A percentile compares a stretch with the other conserved stretches of the same genome.
phyloP scores from a whole-genome alignment of 2,113 vertebrate species.

The Daboia siamensis region DNA sequence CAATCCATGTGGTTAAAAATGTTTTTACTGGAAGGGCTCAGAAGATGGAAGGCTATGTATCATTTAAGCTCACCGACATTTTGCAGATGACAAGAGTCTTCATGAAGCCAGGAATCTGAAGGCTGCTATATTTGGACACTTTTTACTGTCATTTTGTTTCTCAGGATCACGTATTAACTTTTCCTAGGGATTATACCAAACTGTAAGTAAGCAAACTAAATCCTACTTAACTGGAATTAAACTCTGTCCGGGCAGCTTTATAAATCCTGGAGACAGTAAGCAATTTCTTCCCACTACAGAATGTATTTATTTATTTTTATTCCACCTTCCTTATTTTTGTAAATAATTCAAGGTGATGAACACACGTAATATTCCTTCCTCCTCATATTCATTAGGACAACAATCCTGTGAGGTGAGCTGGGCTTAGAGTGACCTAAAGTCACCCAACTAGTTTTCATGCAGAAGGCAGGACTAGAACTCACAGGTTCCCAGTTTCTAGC shows the following conservation, averaged over 20 bases:
- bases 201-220: constrained; percentile 29
- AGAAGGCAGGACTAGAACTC: neutral
- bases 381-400: neutral
- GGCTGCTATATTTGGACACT: constrained; percentile 39
- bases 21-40: constrained; percentile 61
- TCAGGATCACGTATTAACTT: constrained; percentile 42
- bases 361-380: neutral
- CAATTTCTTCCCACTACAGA: neutral
- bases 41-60: constrained; percentile 59
- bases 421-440: neutral
- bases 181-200: constrained; percentile 35
- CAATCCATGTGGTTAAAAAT: constrained; percentile 67
- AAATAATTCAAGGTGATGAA: neutral
- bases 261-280: neutral
- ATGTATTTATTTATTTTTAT: neutral
- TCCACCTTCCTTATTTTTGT: neutral
- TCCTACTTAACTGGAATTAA: neutral
- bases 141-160: constrained; percentile 38
- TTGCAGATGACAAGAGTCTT: constrained; percentile 50
- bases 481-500: no score
- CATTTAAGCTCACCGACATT: constrained; percentile 62
- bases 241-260: neutral
- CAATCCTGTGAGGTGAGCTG: neutral
- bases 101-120: constrained; percentile 39
- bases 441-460: neutral